Base-by-base conservation (phyloP, 2,797 vertebrate genomes). In the Sebastes matsubarae region DNA sequence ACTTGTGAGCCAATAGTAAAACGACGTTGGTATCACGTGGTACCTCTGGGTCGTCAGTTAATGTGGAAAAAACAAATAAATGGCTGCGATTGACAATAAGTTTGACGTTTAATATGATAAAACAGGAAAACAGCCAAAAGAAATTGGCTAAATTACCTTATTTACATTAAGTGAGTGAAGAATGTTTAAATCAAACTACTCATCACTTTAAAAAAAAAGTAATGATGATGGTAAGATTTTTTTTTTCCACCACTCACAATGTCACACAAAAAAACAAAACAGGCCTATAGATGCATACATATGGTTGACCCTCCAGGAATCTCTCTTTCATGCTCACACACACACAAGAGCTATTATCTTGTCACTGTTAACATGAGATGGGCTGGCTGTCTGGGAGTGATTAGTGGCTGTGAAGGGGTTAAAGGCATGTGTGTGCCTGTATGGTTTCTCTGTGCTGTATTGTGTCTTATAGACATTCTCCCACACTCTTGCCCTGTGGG, bases 401-500 rank as follows among this genome's bases (percentile, higher is more conserved):
- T 88, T 92, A 91, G 88, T 87, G 86, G 90, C 84, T 30, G 68
- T 83, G 82, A 93, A 94, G 87, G 93, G 92, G 93, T 93, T 95
- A 93, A 92, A 93, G 88, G 77, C 89, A 73, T 38, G 46, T 75
- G 38, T 63, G 69, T 68, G 55, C 66, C 52, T 36, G 74, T 74
- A 25, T 57, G 54, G 60, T 70, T 60, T 59, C 54, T 79, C 67
- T 79, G 87, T 54, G 82, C 29, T 60, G 82, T 72, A 88, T 93
- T 94, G 90, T 94, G 84, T 88, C 80, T 83, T 73, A 89, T 74
- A 87, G 88, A 89, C 93, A 95, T 94, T 94, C 93, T 94, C 93
- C 90, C 93, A 93, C 93, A 92, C 92, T 92, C 85, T 58, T 85
- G 86, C 92, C 89, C 93, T 84, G 91, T 89, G 87, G 93, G 93